phyloP scores from a whole-genome alignment of 2,113 vertebrate species.

The Chionomys nivalis region DNA sequence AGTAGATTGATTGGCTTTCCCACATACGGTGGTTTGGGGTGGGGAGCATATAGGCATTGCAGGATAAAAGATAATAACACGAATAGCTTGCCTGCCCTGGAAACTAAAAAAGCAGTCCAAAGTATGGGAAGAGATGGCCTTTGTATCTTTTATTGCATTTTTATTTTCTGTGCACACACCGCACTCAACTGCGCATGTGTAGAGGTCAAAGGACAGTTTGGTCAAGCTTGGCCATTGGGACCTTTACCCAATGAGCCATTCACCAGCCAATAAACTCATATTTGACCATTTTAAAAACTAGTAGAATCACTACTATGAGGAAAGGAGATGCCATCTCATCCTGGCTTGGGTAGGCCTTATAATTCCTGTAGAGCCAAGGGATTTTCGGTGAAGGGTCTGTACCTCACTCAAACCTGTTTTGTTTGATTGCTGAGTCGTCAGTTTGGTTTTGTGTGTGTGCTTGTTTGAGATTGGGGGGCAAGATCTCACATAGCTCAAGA shows the following conservation, averaged over 20 bases:
- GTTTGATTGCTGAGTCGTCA: background rate
- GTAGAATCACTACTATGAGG: background rate
- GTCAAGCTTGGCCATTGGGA: background rate
- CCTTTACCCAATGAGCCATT: background rate
- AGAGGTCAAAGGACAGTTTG: background rate
- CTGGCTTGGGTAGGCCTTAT: background rate
- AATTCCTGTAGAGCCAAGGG: conserved; percentile 41
- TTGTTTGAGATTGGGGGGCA: background rate
- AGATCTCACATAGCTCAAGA: background rate
- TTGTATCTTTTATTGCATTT: background rate
- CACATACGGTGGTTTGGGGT: background rate
- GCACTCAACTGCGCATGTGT: no score
- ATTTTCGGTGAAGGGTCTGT: conserved; percentile 30
- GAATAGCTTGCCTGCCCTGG: background rate
- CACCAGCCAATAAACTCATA: background rate
- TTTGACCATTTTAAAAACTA: background rate
- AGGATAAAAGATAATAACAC: background rate
- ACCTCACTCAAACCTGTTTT: conserved; percentile 21
- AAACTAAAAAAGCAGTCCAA: background rate
- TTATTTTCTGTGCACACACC: background rate
- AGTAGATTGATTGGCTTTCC: background rate
- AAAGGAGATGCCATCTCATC: background rate
- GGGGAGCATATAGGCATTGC: background rate
- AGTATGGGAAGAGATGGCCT: background rate
- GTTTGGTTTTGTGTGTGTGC: background rate